Conservation (phyloP, 2,888 invertebrate genomes). For the Pecten maximus region DNA sequence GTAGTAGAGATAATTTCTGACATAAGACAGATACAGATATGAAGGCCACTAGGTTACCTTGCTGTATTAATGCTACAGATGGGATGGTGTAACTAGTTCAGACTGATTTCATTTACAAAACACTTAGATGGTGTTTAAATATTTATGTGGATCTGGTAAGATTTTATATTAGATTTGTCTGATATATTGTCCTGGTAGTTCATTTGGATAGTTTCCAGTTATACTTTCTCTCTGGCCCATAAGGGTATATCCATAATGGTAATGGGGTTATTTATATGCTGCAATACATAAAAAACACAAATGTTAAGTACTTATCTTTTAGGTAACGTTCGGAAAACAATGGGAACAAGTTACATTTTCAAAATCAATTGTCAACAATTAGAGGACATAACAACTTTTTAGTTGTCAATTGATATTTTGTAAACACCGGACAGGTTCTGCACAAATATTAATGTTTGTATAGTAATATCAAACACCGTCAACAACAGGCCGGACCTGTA, state of each 20-base stretch:
- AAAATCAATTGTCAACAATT: slow-evolving; percentile 14
- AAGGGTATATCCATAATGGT: neutral
- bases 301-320: neutral
- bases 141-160: neutral
- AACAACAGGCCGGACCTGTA: neutral
- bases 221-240: neutral
- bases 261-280: neutral
- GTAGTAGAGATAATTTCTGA: neutral
- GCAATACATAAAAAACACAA: neutral
- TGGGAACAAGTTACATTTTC: neutral
- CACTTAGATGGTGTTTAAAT: neutral
- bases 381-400: neutral
- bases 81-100: neutral
- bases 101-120: neutral
- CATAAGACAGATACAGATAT: neutral
- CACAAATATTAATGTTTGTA: neutral
- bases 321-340: neutral
- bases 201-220: neutral
- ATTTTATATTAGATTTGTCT: neutral
- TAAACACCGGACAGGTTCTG: neutral
- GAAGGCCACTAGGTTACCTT: neutral
- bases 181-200: neutral
- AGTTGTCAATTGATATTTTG: neutral
- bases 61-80: neutral
- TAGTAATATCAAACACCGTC: neutral